Percentiles rank a stretch among this genome's conserved stretches.
Conservation (phyloP, 2,797 vertebrate genomes). For the Fistularia tabacaria region DNA sequence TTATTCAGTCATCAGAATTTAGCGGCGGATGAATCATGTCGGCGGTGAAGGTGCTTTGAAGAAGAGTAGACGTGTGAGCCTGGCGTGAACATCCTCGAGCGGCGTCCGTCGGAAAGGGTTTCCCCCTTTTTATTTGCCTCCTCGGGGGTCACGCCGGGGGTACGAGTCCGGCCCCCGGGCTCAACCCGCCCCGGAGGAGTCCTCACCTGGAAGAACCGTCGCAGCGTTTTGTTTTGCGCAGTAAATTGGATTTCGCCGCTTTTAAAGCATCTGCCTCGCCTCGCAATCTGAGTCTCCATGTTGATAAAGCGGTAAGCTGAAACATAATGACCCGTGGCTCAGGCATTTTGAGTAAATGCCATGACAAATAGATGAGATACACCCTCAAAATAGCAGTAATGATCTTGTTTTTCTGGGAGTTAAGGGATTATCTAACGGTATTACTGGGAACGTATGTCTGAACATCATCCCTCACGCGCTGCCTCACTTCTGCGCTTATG, state of each 20-base stretch:
- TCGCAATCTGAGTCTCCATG: slow-evolving; percentile 28
- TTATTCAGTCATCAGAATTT: too few species aligned
- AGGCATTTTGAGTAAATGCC: slow-evolving; percentile 56
- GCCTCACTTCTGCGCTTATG: slow-evolving; percentile 29
- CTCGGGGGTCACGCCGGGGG: too few species aligned
- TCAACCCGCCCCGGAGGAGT: too few species aligned
- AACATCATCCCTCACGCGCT: slow-evolving; percentile 38
- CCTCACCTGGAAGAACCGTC: too few species aligned
- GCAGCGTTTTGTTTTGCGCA: not conserved
- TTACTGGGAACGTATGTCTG: slow-evolving; percentile 74
- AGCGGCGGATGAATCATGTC: too few species aligned
- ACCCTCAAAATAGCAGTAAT: slow-evolving; percentile 63
- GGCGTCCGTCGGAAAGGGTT: too few species aligned
- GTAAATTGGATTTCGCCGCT: slow-evolving; percentile 39
- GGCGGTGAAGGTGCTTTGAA: too few species aligned
- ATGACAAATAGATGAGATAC: slow-evolving; percentile 62
- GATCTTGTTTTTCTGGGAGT: slow-evolving; percentile 70
- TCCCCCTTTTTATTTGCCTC: too few species aligned
- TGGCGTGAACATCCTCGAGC: too few species aligned
- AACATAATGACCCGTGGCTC: slow-evolving; percentile 56
- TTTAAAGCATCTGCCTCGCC: slow-evolving; percentile 19
- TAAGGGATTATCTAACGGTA: slow-evolving; percentile 72
- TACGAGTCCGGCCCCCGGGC: too few species aligned
- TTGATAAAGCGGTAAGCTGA: slow-evolving; percentile 56
- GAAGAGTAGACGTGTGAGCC: too few species aligned